Conservation (phyloP, 2,888 invertebrate species). For the Pollenia amentaria region DNA sequence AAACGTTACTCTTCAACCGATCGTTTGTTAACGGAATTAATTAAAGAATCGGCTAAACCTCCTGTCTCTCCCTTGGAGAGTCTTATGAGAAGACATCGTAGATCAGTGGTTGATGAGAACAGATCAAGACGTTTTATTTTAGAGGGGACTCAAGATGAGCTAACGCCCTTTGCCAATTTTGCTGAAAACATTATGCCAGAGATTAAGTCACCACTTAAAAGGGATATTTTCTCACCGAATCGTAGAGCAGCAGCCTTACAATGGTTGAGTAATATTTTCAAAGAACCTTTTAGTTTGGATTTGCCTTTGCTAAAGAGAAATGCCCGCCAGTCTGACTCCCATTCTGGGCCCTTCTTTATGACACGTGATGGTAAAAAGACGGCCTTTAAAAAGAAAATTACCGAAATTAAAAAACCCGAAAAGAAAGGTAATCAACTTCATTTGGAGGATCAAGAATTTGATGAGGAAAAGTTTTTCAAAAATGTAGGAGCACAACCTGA, state of each 20-base stretch:
- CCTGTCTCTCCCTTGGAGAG: constrained; percentile 73
- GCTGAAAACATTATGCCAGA: constrained; percentile 42
- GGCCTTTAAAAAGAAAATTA: constrained; percentile 79
- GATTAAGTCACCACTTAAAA: constrained; percentile 33
- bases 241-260: constrained; percentile 76
- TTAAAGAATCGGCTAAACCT: constrained; percentile 80
- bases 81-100: constrained; percentile 53
- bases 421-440: constrained; percentile 76
- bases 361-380: constrained; percentile 78
- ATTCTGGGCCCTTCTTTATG: constrained; percentile 78
- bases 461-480: constrained; percentile 82
- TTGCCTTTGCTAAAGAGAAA: constrained; percentile 76
- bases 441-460: constrained; percentile 77
- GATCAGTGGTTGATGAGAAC: constrained; percentile 53
- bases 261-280: constrained; percentile 79
- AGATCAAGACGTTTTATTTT: constrained; percentile 76
- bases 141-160: constrained; percentile 75
- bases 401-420: constrained; percentile 80
- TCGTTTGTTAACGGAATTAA: constrained; percentile 80
- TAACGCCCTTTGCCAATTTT: constrained; percentile 19
- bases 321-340: constrained; percentile 77
- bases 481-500: constrained; percentile 77
- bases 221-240: constrained; percentile 61
- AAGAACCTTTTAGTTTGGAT: constrained; percentile 75
- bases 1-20: constrained; percentile 80